These are phyloP conservation scores for Agrotis clavis DNA, from an alignment of 2,888 invertebrate species.

Conservation along the genomic window DNA sequence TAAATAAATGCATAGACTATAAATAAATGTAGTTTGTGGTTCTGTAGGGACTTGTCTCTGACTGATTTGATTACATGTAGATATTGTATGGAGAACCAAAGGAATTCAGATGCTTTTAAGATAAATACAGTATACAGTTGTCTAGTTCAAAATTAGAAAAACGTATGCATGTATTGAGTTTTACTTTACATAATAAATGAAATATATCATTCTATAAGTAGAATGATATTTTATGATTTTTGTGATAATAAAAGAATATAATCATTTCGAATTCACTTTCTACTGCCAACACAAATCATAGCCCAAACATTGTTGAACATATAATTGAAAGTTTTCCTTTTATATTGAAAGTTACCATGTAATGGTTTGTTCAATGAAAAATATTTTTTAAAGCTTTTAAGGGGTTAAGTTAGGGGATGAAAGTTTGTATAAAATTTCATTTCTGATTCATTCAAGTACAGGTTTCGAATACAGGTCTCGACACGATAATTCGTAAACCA, in stretches of 20 bases:
- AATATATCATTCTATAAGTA: neutral
- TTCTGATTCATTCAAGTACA: no score
- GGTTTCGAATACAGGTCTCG: neutral
- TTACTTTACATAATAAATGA: neutral
- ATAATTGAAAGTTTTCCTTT: no score
- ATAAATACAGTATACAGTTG: neutral
- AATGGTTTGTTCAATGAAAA: no score
- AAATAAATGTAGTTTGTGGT: conserved; percentile 32
- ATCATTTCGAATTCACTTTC: no score
- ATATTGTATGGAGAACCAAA: conserved; percentile 18
- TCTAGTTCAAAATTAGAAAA: neutral
- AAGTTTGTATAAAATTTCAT: neutral
- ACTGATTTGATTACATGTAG: conserved; percentile 36
- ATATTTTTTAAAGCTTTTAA: no score
- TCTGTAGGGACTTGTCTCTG: conserved; percentile 25
- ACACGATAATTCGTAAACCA: neutral
- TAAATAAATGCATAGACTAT: conserved; percentile 51
- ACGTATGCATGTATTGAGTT: neutral
- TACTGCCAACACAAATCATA: neutral
- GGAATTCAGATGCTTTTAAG: conserved; percentile 16
- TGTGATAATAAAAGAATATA: no score
- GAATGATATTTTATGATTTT: no score
- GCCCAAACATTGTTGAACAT: no score
- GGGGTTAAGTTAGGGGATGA: no score
- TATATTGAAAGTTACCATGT: no score